Conservation (phyloP, 2,888 invertebrate genomes). For the Brenthis ino region DNA sequence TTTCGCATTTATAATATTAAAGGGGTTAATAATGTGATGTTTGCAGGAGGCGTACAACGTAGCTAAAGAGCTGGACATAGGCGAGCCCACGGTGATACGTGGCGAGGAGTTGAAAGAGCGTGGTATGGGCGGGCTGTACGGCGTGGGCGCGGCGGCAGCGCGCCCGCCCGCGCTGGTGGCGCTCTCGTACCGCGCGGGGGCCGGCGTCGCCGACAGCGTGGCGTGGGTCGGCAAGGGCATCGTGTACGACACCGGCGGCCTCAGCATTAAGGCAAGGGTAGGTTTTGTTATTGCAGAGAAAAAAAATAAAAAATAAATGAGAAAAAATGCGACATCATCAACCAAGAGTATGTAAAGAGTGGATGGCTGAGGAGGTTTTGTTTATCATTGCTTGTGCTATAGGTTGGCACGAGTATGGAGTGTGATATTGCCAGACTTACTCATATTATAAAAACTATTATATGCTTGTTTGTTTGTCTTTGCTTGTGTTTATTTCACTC, state of each 20-base stretch:
- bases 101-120: constrained; percentile 88
- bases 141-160: constrained; percentile 87
- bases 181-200: constrained; percentile 82
- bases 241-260: constrained; percentile 96
- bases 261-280: constrained; percentile 94
- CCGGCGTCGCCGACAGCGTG: constrained; percentile 83
- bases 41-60: constrained; percentile 85
- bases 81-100: constrained; percentile 86
- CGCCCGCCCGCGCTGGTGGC: constrained; percentile 82
- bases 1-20: too few species aligned
- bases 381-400: too few species aligned
- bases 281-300: constrained; percentile 34
- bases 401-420: too few species aligned
- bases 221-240: constrained; percentile 98
- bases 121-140: constrained; percentile 94
- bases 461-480: not conserved
- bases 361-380: too few species aligned
- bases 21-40: not conserved
- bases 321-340: too few species aligned
- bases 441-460: too few species aligned
- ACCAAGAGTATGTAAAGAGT: too few species aligned
- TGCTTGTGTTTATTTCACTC: too few species aligned
- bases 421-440: too few species aligned
- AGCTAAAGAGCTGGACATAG: constrained; percentile 84
- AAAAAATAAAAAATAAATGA: too few species aligned